Conservation (phyloP, 2,888 invertebrate species). For the Seira ritae region DNA sequence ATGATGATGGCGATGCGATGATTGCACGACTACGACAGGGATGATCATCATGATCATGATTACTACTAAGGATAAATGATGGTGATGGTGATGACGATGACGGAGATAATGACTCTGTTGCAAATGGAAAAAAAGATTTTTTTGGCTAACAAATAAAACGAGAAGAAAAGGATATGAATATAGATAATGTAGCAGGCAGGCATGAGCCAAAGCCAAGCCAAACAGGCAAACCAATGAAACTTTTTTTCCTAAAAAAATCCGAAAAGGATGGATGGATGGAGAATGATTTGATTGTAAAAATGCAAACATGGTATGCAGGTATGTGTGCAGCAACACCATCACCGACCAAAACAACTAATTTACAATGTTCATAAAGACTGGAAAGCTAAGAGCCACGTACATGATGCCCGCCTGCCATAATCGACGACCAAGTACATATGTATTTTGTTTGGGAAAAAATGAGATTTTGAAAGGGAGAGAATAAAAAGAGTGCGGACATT, state of each 20-base stretch:
- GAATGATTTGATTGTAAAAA: slow-evolving; percentile 1
- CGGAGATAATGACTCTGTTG: slow-evolving; percentile 63
- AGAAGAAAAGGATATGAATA: background rate
- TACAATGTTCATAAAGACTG: slow-evolving; percentile 7
- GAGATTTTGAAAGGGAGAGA: background rate
- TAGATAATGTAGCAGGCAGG: too few relatives aligned
- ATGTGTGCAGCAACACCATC: slow-evolving; percentile 5
- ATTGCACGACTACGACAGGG: slow-evolving; percentile 49
- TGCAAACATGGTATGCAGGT: background rate
- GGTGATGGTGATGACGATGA: slow-evolving; percentile 34
- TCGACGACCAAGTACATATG: too few relatives aligned
- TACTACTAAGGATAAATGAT: slow-evolving; percentile 20
- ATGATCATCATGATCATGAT: slow-evolving; percentile 64
- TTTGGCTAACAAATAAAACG: too few relatives aligned
- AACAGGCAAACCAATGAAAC: too few relatives aligned
- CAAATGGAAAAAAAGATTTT: slow-evolving; percentile 44
- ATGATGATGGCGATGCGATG: slow-evolving; percentile 24
- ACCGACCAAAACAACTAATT: background rate
- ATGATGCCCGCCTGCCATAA: too few relatives aligned
- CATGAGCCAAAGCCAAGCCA: background rate
- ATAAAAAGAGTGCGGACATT: slow-evolving; percentile 15
- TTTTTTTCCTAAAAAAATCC: too few relatives aligned
- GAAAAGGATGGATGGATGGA: too few relatives aligned
- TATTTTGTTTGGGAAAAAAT: slow-evolving; percentile 2
- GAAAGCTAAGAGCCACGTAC: too few relatives aligned